These are phyloP conservation scores for Apocrypta bakeri DNA, from an alignment of 1,140 invertebrate species.

Conservation along the genomic window DNA sequence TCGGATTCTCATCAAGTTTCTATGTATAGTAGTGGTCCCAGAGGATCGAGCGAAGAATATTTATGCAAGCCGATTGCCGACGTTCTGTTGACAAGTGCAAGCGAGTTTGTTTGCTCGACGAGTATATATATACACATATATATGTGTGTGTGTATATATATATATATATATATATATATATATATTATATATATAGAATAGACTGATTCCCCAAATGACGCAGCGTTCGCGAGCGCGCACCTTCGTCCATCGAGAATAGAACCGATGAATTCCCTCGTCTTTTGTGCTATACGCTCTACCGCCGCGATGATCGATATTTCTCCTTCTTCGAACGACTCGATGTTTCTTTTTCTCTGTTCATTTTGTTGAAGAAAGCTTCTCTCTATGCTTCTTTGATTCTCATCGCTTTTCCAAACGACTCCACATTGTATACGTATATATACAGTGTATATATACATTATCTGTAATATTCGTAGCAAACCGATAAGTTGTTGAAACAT, in stretches of 20 bases:
- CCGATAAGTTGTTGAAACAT: not conserved
- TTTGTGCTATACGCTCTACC: not conserved
- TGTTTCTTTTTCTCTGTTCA: not conserved
- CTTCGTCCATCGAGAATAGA: not conserved
- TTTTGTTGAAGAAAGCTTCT: not conserved
- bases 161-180: too few species aligned
- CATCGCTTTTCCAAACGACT: too few species aligned
- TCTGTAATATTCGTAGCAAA: not conserved
- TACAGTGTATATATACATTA: not conserved
- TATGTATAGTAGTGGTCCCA: too few species aligned
- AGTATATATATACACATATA: not conserved
- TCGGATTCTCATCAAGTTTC: not conserved
- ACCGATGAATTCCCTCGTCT: not conserved
- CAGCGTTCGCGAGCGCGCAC: not conserved
- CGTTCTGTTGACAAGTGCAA: not conserved
- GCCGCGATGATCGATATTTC: not conserved
- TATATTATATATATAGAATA: too few species aligned
- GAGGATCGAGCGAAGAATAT: not conserved
- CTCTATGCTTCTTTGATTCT: not conserved
- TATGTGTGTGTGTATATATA: too few species aligned
- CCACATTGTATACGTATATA: not conserved
- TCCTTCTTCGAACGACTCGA: not conserved
- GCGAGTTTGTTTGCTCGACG: conserved; percentile 5
- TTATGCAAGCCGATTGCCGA: not conserved
- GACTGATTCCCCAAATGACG: conserved; percentile 23